Percentiles rank a stretch among this genome's conserved stretches.
Evolutionary conservation across 2,797 vertebrate genomes (phyloP).

Genomic region (Phrynocephalus forsythii): DNA sequence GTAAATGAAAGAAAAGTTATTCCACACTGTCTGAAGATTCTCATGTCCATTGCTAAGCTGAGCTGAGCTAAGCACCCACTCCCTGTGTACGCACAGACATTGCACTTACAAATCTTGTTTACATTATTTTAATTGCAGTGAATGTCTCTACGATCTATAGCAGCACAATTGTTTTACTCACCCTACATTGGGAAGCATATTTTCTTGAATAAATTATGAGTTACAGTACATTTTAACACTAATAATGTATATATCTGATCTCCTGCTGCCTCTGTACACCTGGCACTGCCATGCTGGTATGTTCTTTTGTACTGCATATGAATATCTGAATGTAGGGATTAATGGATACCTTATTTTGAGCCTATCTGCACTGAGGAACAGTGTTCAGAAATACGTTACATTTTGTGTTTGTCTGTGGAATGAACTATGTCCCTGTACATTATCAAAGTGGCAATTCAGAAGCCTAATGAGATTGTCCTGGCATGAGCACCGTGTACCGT

Average conservation of each 20-base stretch:
- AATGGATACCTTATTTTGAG: not conserved
- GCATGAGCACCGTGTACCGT: too few relatives aligned
- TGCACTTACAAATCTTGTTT: too few relatives aligned
- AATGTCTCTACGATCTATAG: not conserved
- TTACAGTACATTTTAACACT: conserved; percentile 2
- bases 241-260: not conserved
- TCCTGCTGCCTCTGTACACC: not conserved
- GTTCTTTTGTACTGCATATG: not conserved
- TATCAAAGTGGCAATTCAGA: not conserved
- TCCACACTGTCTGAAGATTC: too few relatives aligned
- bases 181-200: not conserved
- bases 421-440: not conserved
- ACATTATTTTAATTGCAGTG: not conserved
- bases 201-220: not conserved
- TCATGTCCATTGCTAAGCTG: too few relatives aligned
- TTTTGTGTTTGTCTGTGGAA: not conserved
- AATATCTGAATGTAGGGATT: not conserved
- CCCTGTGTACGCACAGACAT: too few relatives aligned
- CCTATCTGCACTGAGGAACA: too few relatives aligned
- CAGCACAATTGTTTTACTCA: conserved; percentile 9
- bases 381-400: too few relatives aligned
- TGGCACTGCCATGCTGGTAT: not conserved
- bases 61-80: too few relatives aligned
- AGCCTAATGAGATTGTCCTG: not conserved
- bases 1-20: too few relatives aligned